Evolutionary conservation across 2,888 invertebrate genomes (phyloP), one percentile per base, ranked within the genome.

Genomic region (Harpagoxenus sublaevis): DNA sequence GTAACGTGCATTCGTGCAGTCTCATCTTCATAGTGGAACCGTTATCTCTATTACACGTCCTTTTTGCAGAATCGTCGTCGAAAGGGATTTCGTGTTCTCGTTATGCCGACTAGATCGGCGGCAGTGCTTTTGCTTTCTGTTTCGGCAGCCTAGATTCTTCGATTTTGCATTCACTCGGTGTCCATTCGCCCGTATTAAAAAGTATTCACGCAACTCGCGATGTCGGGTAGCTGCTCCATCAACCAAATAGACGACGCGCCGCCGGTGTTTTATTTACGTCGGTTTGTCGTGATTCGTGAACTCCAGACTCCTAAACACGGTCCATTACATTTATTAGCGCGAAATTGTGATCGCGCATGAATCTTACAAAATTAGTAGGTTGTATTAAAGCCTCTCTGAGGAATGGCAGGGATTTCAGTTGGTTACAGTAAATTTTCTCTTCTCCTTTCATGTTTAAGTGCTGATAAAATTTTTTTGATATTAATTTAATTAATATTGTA

Each of bases 261-360:
- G 63, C 53, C 35, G 70, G 31, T 15, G 45, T 62, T 57, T 77
- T 23, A 15, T 28, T 51, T n/a, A 6, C 3, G 1, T 18, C 60
- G n/a, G 15, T 55, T 55, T 60, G 8, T 60, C 53, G 51, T 53
- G 85, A 89, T 88, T 88, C 66, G 70, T 51, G 70, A 18, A 77
- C 60, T 83, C 77, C 63, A 68, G 15, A 77, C 60, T 83, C 77
- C 63, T 82, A 63, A 65, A 82, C 66, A 84, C 83, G 82, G 81
- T 87, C 90, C 89, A 90, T 90, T 90, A 90, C 89, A 83, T 89
- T 90, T 90, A 90, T 90, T 89, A 89, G 82, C 87, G 78, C 73
- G 85, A 88, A 84, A 88, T 77, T 87, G 57, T 77, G 83, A 68
- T 83, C 79, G 70, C 62, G 68, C 63, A 74, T 82, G 63, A 83